Conservation (phyloP, 2,888 invertebrate species). For the Drosophila glabriapex region DNA sequence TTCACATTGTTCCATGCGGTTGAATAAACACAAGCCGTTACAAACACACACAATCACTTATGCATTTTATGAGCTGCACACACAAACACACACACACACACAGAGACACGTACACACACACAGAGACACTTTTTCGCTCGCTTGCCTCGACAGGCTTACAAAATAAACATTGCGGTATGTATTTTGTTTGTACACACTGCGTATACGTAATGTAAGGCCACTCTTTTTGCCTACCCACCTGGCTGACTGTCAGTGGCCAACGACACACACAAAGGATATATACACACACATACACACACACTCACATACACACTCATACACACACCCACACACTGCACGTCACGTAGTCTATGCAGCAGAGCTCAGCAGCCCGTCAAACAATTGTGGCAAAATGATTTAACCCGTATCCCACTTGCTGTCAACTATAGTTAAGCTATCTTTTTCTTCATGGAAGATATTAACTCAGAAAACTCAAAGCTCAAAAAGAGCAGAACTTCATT, state of each 20-base stretch:
- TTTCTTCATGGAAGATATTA: background rate
- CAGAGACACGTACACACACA: slow-evolving; percentile 19
- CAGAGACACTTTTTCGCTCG: slow-evolving; percentile 72
- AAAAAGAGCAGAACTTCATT: background rate
- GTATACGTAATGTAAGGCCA: slow-evolving; percentile 74
- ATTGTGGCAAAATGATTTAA: slow-evolving; percentile 63
- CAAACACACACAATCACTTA: slow-evolving; percentile 35
- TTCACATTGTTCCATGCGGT: slow-evolving; percentile 77
- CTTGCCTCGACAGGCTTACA: slow-evolving; percentile 73
- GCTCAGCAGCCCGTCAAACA: slow-evolving; percentile 53
- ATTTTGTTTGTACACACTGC: slow-evolving; percentile 76
- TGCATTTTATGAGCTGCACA: slow-evolving; percentile 55
- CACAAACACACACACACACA: slow-evolving; percentile 19
- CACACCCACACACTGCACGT: slow-evolving; percentile 35
- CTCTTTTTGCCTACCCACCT: slow-evolving; percentile 64
- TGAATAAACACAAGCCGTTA: slow-evolving; percentile 74
- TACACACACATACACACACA: slow-evolving; percentile 8
- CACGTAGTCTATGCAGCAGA: slow-evolving; percentile 48
- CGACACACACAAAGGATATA: slow-evolving; percentile 38
- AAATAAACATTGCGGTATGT: slow-evolving; percentile 78
- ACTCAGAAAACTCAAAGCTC: background rate
- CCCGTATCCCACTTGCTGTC: slow-evolving; percentile 48
- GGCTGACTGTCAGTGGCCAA: slow-evolving; percentile 50
- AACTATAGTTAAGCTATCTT: background rate
- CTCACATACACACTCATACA: slow-evolving; percentile 1